A percentile compares a stretch with the other conserved stretches of the same genome.
Conservation (phyloP, 1,140 invertebrate genomes). For the Eurosta solidaginis region DNA sequence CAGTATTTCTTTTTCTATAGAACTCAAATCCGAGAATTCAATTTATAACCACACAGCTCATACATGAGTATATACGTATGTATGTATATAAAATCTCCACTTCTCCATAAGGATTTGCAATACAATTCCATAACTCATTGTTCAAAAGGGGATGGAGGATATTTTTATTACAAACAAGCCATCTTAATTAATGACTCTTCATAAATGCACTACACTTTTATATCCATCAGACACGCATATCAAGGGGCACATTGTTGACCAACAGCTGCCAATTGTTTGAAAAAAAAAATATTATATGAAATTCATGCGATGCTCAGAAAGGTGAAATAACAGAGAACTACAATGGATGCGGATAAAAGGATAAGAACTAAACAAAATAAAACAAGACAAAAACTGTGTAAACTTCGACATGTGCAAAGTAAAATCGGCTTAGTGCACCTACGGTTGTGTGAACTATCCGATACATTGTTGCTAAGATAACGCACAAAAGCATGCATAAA, state of each 20-base stretch:
- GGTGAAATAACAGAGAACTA: not conserved
- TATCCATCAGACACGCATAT: conserved; percentile 17
- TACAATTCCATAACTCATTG: no score
- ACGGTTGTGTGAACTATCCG: not conserved
- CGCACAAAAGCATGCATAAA: not conserved
- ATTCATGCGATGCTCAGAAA: not conserved
- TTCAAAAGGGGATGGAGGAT: no score
- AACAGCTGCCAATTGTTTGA: conserved; percentile 13
- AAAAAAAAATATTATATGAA: not conserved
- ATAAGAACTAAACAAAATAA: no score
- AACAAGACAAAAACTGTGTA: no score
- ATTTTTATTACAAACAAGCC: not conserved
- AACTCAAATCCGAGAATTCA: no score
- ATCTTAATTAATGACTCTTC: not conserved
- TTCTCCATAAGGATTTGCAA: no score
- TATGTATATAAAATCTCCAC: no score
- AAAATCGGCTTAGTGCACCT: not conserved
- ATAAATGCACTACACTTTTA: conserved; percentile 8
- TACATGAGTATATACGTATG: no score
- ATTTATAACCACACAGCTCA: no score
- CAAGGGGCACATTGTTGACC: no score
- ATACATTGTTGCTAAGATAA: conserved; percentile 9
- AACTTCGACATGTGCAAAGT: not conserved
- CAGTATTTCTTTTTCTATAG: no score
- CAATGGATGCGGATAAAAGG: not conserved